phyloP scores from a whole-genome alignment of 1,140 invertebrate species.

The Drosophila ficusphila region DNA sequence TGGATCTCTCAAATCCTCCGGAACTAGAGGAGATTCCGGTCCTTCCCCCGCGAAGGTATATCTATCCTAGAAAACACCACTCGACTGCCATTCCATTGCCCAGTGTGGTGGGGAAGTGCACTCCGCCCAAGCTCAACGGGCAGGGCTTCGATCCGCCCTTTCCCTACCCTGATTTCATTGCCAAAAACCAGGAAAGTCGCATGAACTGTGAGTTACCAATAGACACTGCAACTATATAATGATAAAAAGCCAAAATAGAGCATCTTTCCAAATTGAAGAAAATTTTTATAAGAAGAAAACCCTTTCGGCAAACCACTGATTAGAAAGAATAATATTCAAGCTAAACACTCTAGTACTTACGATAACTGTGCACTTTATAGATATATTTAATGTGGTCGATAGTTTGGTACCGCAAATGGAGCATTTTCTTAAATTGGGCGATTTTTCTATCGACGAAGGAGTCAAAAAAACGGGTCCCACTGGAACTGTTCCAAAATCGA shows the following conservation, averaged over 20 bases:
- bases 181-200: constrained; percentile 13
- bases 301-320: too few relatives aligned
- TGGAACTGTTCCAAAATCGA: constrained; percentile 40
- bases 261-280: too few relatives aligned
- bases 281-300: too few relatives aligned
- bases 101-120: constrained; percentile 8
- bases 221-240: too few relatives aligned
- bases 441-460: neutral
- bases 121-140: constrained; percentile 13
- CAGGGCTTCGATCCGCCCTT: constrained; percentile 54
- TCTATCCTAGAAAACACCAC: neutral
- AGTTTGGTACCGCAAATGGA: constrained; percentile 32
- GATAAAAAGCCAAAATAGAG: too few relatives aligned
- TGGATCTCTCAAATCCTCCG: neutral
- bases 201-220: constrained; percentile 30
- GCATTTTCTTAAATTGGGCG: neutral
- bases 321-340: too few relatives aligned
- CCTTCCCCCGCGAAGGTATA: neutral
- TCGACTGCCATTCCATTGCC: too few relatives aligned
- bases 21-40: neutral
- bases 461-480: neutral
- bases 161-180: constrained; percentile 34
- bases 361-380: neutral
- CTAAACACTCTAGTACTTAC: too few relatives aligned
- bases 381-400: constrained; percentile 44